Evolutionary conservation across 1,140 invertebrate genomes (phyloP), one percentile per base, ranked within the genome.

Genomic region (Wiebesia pumilae): DNA sequence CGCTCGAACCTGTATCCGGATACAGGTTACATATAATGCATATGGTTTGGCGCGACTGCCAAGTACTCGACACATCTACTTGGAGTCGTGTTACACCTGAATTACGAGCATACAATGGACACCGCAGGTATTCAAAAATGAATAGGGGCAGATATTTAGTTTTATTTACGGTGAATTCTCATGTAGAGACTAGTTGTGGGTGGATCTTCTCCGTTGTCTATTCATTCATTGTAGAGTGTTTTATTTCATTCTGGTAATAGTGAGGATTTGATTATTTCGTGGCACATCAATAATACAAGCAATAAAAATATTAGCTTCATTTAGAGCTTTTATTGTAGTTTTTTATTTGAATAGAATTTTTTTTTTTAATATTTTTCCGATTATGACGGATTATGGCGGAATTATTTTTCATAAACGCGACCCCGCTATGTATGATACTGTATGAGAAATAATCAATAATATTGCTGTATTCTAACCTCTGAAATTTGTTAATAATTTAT

Each of bases 31-130:
- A 6, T 30, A 51, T 54, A 30, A 14, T 81, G n/a, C 35, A n/a
- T 38, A 81, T 65, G n/a, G 12, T 62, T 43, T 38, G 47, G 21
- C 19, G 71, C 14, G 14, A n/a, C 24, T 54, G 51, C 27, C 71
- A 30, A 75, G 82, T 62, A 3, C 71, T 38, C 71, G 83, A 84
- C 73, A 65, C 43, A 84, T 33, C 73, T 78, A 62, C 73, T 58
- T 21, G 35, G 83, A 27, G 35, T 78, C 69, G 73, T 38, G 54
- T 62, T 84, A 47, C 69, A 84, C 83, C 73, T 78, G 83, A 54
- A 38, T 40, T 24, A 69, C 40, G 24, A 47, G 0, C 38, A 27
- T 27, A 65, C 62, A 81, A 38, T 65, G 35, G 54, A 35, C 33
- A 51, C 40, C 24, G 4, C 24, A 16, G n/a, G 24, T 58, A 71